Evolutionary conservation across 2,113 vertebrate species (phyloP), one percentile per base, ranked within the genome.

Genomic region (Heterotis niloticus): DNA sequence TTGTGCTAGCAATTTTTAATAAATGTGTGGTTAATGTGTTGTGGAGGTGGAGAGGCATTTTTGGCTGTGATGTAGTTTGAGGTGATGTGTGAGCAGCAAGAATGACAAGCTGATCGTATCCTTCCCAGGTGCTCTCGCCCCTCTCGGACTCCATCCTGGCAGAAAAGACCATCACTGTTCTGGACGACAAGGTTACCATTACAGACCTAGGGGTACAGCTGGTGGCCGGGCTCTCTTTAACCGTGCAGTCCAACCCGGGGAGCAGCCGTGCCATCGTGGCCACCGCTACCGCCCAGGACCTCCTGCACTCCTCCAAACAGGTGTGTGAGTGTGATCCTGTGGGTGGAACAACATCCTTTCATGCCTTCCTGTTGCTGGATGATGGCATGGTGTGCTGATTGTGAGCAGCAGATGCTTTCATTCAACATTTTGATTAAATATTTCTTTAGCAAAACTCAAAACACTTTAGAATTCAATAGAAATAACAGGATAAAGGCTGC

Each of bases 141-240:
- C 91, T 98, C 59, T 99, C 96, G 0, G 97, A 99, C 84, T 96
- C 97, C 59, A 99, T 99, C 84, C 87, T 99, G 91, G 98, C 97
- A 5, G 97, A 99, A 89, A 99, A 96, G 88, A 98, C 97, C 0
- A 94, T 99, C 81, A 95, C 92, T 0, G 97, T 99, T 23, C 86
- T 95, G 82, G 96, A 98, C 62, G 97, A 99, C 83, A 92, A 96
- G 11, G 96, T 99, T 83, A 96, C 95, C 82, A 96, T 99, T 44
- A 89, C 90, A 0, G 96, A 99, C 66, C 88, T 99, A 26, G 94
- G 96, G 0, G 91, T 97, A 4, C 98, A 99, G 80, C 87, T 99
- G 20, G 94, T 98, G 23, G 90, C 94, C 0, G 95, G 96, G 70
- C 72, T 99, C 79, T 93, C 95, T 0, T 81, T 99, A 57, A 93